Evolutionary conservation across 2,888 invertebrate species (phyloP), one percentile per base, ranked within the genome.

Genomic region (Himalopsyche kuldschensis): DNA sequence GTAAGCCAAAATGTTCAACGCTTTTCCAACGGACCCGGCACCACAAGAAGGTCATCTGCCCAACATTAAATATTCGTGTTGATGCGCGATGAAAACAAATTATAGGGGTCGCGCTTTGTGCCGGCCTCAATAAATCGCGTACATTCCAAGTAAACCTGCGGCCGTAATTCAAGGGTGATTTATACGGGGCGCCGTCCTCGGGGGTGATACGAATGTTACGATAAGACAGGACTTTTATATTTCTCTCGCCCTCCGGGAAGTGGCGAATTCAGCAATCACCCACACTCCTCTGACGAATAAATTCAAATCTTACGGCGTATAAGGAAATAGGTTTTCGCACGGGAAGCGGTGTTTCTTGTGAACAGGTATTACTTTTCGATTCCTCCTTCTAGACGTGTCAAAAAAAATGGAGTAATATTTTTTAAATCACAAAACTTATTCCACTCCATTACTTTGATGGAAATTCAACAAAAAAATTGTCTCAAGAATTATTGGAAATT

Each of bases 111-210:
- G 55, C 55, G 20, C 55, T 55, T 55, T 55, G 24, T 20, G 55
- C 55, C 55, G 55, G 55, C 55, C 55, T 55, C 79, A 55, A 79
- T 79, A 79, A 79, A 79, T 79, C 30, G 79, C 55, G 79, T 48
- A 79, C 79, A 79, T 79, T 79, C 79, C 55, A 47, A 79, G 32
- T 55, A 27, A 47, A 55, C 55, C 79, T 55, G 79, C 27, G 31
- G 79, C 79, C 30, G 55, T 79, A 79, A 55, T 79, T 79, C 79
- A 79, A 48, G 41, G 79, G 55, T 79, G 48, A 79, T 79, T 79
- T 79, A 79, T 79, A 55, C 17, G 35, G 41, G 20, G 35, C 41
- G 20, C 78, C 30, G 35, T 78, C 35, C 78, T 78, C 27, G 32
- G 48, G 41, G 27, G 78, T 46, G 17, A 78, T 27, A 17, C 41